phyloP scores from a whole-genome alignment of 2,888 invertebrate genomes.

The Eilema griseolum region DNA sequence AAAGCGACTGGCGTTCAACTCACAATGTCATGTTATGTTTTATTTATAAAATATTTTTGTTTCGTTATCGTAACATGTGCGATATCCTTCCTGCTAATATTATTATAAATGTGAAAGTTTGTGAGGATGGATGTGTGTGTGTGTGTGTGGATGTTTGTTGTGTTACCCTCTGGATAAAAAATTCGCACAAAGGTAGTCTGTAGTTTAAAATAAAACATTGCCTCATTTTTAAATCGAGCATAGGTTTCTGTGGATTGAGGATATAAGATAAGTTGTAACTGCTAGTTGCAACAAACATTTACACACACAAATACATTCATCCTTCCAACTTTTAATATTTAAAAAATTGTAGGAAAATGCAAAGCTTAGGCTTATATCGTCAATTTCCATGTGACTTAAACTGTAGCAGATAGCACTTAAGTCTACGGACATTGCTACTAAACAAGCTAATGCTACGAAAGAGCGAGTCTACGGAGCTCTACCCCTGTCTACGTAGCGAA shows the following conservation, averaged over 20 bases:
- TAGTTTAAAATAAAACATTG: not conserved
- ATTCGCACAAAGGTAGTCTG: not conserved
- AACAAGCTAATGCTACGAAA: conserved; percentile 36
- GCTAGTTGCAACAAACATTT: not conserved
- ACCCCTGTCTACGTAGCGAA: conserved; percentile 35
- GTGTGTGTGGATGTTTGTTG: not conserved
- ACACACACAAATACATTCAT: not conserved
- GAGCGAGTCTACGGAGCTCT: conserved; percentile 42
- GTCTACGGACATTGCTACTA: conserved; percentile 48
- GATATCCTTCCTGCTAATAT: not conserved
- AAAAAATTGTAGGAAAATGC: not conserved
- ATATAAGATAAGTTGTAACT: not conserved
- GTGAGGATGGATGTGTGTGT: too few relatives aligned
- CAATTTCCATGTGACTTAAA: conserved; percentile 45
- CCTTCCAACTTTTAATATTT: not conserved
- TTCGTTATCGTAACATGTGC: conserved; percentile 7
- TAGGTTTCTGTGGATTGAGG: not conserved
- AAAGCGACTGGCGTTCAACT: conserved; percentile 66
- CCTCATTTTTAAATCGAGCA: not conserved
- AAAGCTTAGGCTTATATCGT: conserved; percentile 28
- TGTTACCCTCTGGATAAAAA: not conserved
- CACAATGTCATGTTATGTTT: conserved; percentile 65
- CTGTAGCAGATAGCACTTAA: conserved; percentile 49
- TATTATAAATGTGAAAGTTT: not conserved
- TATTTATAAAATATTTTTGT: conserved; percentile 35